Base-by-base conservation (phyloP, 2,113 vertebrate genomes). In the Meleagris gallopavo region DNA sequence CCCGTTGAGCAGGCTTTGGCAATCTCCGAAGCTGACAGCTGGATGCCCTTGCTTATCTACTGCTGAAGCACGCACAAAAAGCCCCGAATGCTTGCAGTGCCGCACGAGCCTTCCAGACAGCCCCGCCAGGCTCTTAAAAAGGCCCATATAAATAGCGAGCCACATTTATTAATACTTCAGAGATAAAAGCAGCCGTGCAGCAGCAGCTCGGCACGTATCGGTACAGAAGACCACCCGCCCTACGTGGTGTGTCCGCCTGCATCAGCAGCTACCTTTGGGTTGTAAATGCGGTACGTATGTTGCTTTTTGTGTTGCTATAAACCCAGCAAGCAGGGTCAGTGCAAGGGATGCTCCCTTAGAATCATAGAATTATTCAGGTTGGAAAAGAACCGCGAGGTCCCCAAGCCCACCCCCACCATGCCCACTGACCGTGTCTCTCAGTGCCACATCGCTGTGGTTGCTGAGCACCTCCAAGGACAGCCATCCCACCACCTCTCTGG, bases 11-110 rank as follows among this genome's bases (percentile, higher is more conserved):
- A 95, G 88, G 92, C 85, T 96, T 77, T 89, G 81, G 88, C 91
- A 89, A 90, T 86, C 83, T 90, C 75, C 70, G 83, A 52, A 82
- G 92, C 94, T 93, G 95, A 91, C 91, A 96, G 95, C 95, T 95
- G 92, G 94, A 91, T 94, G 92, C 94, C 83, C 86, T 77, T 86
- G 88, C 95, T 95, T 97, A 97, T 93, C 90, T 3, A 75, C 91
- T 88, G 90, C 94, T 55, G 60, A 65, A 92, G 85, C 64, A 22
- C 11, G 5, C 52, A 74, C 58, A 41, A 69, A 81, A 38, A 55
- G 6, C 94, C 83, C 88, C 27, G 79, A 91, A 93, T 83, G 67
- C 46, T 75, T 94, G 83, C 83, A 94, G 86, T 65, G 91, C 88
- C 15, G 4, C 88, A 66, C 91, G 81, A 94, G 90, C 77, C 79